Evolutionary conservation across 2,888 invertebrate species (phyloP).

Genomic region (Dinocampus coccinellae): DNA sequence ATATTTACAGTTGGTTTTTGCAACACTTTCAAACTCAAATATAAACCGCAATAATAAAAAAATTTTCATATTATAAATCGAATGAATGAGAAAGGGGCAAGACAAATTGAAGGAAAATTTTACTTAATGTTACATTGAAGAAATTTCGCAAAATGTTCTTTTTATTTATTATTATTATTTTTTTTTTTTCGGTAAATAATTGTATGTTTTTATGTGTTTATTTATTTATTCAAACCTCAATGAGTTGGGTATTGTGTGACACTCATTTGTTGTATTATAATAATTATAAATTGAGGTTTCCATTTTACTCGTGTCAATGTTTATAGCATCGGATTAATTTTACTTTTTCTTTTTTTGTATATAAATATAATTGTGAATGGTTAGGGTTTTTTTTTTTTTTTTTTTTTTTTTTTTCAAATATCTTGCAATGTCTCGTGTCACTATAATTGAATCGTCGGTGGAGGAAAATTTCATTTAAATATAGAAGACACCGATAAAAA

Average conservation of each 20-base stretch:
- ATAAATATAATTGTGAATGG: no score
- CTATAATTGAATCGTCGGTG: not conserved
- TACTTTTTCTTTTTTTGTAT: no score
- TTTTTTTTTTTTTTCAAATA: no score
- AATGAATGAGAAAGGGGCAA: not conserved
- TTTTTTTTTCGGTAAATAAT: no score
- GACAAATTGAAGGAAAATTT: not conserved
- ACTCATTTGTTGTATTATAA: not conserved
- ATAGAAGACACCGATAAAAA: no score
- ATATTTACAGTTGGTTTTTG: no score
- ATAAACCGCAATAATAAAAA: no score
- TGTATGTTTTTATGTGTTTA: no score
- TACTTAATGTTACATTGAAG: not conserved
- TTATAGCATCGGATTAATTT: conserved; percentile 5
- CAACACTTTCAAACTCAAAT: no score
- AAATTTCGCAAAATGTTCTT: conserved; percentile 12
- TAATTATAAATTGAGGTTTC: conserved; percentile 2
- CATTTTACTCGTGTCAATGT: not conserved
- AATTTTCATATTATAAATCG: not conserved
- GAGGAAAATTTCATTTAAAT: not conserved
- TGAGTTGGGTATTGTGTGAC: not conserved
- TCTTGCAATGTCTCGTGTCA: not conserved
- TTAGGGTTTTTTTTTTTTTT: no score
- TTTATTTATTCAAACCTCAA: not conserved
- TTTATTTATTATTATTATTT: no score